Evolutionary conservation across 2,113 vertebrate genomes (phyloP).

Genomic region (Rattus norvegicus): GRCr8 NC_086032.1:9695501-9696000

Average conservation of each 20-base stretch:
- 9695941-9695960: rapidly evolving
- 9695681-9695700: background rate
- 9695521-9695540: background rate
- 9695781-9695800: background rate
- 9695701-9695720: background rate
- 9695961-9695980: slow-evolving; percentile 82
- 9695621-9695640: background rate
- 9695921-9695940: rapidly evolving
- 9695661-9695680: slow-evolving; percentile 21
- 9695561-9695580: background rate
- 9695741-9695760: background rate
- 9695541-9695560: background rate
- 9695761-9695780: background rate
- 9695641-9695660: slow-evolving; percentile 32
- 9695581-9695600: background rate
- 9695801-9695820: background rate
- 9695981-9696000: slow-evolving; percentile 86
- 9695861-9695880: background rate
- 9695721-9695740: background rate
- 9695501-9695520: background rate
- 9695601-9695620: background rate
- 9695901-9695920: background rate
- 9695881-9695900: too few species aligned
- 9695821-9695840: background rate
- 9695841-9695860: background rate